Conservation (phyloP, 2,113 vertebrate species). For the Micromys minutus region DNA sequence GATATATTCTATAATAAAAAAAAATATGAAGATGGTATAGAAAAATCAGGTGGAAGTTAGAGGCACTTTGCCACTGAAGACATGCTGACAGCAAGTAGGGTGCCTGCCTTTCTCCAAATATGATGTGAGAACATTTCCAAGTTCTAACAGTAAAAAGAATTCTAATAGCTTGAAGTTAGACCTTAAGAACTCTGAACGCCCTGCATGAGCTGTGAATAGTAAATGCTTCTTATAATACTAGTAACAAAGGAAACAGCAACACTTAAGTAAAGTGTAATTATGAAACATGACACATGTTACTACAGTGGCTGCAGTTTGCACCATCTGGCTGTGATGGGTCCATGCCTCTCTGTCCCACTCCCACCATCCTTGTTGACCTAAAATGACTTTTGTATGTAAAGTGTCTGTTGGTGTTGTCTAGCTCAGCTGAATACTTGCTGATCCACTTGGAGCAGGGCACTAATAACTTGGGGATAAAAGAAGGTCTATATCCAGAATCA, state of each 20-base stretch:
- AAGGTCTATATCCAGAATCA: not conserved
- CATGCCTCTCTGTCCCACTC: not conserved
- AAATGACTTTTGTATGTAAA: too few relatives aligned
- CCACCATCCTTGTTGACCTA: not conserved
- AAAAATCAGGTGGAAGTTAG: not conserved
- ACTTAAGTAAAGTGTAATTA: rapidly evolving
- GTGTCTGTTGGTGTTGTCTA: not conserved
- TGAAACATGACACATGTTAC: too few relatives aligned
- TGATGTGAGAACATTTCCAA: not conserved
- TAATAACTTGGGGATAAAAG: not conserved
- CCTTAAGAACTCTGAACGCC: not conserved
- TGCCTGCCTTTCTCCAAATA: not conserved
- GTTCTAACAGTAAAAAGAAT: not conserved
- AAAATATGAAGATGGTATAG: too few relatives aligned
- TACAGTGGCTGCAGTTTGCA: not conserved
- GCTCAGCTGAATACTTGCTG: too few relatives aligned
- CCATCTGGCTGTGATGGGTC: too few relatives aligned
- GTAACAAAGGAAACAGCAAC: not conserved
- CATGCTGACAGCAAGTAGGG: rapidly evolving
- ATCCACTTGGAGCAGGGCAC: too few relatives aligned
- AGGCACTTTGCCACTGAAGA: too few relatives aligned
- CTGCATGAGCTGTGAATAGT: not conserved
- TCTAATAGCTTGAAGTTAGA: not conserved
- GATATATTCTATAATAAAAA: not conserved
- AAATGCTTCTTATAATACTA: not conserved